Conservation (phyloP, 2,797 vertebrate genomes). For the Tadarida brasiliensis region DNA sequence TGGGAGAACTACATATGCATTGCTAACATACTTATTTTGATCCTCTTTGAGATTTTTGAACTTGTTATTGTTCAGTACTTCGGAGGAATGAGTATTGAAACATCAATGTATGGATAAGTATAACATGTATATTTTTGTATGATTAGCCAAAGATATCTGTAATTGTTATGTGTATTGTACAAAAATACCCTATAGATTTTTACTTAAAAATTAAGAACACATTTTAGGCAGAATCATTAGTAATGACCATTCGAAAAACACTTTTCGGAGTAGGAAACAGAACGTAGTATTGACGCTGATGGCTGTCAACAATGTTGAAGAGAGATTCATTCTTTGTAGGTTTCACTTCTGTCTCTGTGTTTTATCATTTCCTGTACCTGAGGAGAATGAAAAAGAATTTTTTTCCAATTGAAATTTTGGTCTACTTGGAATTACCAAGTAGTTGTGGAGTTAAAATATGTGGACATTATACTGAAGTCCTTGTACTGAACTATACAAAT, state of each 20-base stretch:
- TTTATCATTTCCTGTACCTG: conserved; percentile 79
- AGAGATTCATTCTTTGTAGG: conserved; percentile 40
- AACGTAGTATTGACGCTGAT: not conserved
- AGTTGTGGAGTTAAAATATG: conserved; percentile 15
- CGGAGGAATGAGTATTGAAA: not conserved
- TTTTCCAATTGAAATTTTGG: conserved; percentile 62
- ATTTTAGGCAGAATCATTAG: conserved; percentile 48
- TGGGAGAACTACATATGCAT: not conserved
- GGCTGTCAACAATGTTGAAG: not conserved
- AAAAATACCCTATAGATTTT: conserved; percentile 15
- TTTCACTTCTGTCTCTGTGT: conserved; percentile 5
- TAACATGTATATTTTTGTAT: conserved; percentile 27
- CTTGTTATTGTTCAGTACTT: not conserved
- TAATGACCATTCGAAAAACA: conserved; percentile 25
- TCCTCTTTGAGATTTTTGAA: conserved; percentile 14
- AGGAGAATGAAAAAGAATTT: conserved; percentile 61
- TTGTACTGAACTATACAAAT: not conserved
- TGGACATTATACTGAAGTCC: not conserved
- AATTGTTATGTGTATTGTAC: conserved; percentile 19
- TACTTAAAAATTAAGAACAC: conserved; percentile 49
- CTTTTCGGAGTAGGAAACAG: conserved; percentile 46
- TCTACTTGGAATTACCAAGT: conserved; percentile 42
- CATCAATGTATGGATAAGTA: not conserved
- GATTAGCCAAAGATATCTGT: conserved; percentile 1
- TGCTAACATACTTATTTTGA: not conserved